These are phyloP conservation scores for Parasteatoda lunata DNA, from an alignment of 2,888 invertebrate genomes.

Conservation along the genomic window DNA sequence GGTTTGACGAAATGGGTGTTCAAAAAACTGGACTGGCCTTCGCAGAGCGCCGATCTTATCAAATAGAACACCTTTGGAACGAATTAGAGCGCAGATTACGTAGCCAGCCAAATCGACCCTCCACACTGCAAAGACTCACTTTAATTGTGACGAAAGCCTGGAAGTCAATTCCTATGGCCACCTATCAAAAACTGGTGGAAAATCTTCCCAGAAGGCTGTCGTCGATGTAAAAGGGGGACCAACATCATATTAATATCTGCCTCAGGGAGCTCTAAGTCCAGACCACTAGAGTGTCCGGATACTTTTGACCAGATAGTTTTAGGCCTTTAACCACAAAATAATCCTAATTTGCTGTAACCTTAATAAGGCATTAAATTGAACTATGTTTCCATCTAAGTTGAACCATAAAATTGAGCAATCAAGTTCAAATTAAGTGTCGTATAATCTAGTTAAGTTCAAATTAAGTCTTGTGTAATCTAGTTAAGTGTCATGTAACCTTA, in stretches of 20 bases:
- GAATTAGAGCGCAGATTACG: neutral
- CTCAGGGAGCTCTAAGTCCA: neutral
- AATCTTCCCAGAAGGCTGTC: neutral
- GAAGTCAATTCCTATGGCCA: neutral
- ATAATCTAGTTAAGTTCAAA: too few species aligned
- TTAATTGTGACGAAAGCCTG: neutral
- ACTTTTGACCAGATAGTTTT: neutral
- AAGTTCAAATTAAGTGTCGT: too few species aligned
- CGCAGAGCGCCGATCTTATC: neutral
- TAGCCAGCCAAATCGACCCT: neutral
- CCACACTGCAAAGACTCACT: neutral
- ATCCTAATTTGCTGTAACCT: too few species aligned
- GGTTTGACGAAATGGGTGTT: neutral
- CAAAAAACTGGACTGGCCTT: neutral
- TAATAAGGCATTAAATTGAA: too few species aligned
- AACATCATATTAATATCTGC: neutral
- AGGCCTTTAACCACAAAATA: too few species aligned
- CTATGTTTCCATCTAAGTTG: too few species aligned
- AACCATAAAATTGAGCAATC: too few species aligned
- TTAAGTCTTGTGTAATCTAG: too few species aligned
- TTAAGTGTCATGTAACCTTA: too few species aligned
- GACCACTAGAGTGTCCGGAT: neutral
- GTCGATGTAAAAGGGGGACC: neutral
- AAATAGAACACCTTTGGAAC: neutral
- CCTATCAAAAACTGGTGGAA: neutral